Evolutionary conservation across 2,113 vertebrate species (phyloP).

Genomic region (Jacana jacana): DNA sequence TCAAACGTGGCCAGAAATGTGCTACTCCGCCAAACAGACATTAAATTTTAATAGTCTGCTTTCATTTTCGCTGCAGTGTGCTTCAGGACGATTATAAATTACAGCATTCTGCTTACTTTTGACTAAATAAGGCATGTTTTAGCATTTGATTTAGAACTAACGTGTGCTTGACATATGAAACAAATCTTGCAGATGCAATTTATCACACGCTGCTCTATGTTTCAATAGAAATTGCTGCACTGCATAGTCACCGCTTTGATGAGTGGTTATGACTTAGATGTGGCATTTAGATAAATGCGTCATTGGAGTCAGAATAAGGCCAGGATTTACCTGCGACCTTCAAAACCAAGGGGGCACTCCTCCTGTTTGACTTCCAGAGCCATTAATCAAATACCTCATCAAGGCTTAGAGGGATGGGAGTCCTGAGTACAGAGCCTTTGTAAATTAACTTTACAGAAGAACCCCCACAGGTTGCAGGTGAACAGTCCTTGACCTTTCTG

Average conservation of each 20-base stretch:
- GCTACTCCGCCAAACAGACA: slow-evolving; percentile 52
- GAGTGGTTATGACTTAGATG: neutral
- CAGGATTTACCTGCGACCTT: slow-evolving; percentile 17
- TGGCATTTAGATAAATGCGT: slow-evolving; percentile 11
- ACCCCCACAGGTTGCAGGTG: neutral
- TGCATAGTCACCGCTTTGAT: slow-evolving; percentile 4
- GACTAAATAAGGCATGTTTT: slow-evolving; percentile 75
- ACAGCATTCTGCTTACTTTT: slow-evolving; percentile 76
- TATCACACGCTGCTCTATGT: slow-evolving; percentile 42
- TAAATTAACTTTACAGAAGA: slow-evolving; percentile 44
- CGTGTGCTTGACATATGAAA: slow-evolving; percentile 69
- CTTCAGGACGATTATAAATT: slow-evolving; percentile 74
- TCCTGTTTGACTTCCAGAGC: neutral
- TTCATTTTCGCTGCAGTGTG: slow-evolving; percentile 71
- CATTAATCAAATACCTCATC: slow-evolving; percentile 37
- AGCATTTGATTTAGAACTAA: slow-evolving; percentile 76
- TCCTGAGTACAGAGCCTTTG: neutral
- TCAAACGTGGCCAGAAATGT: slow-evolving; percentile 63
- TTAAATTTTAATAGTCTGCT: slow-evolving; percentile 78
- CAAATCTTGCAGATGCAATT: slow-evolving; percentile 67
- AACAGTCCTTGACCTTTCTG: slow-evolving; percentile 41
- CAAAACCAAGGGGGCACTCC: neutral
- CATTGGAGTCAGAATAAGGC: slow-evolving; percentile 28
- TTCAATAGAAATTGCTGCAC: slow-evolving; percentile 37
- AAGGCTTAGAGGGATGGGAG: neutral